Base-by-base conservation (phyloP, 30 jellyfish, hydroid and myxozoan genomes). In the Catostylus mosaicus region DNA sequence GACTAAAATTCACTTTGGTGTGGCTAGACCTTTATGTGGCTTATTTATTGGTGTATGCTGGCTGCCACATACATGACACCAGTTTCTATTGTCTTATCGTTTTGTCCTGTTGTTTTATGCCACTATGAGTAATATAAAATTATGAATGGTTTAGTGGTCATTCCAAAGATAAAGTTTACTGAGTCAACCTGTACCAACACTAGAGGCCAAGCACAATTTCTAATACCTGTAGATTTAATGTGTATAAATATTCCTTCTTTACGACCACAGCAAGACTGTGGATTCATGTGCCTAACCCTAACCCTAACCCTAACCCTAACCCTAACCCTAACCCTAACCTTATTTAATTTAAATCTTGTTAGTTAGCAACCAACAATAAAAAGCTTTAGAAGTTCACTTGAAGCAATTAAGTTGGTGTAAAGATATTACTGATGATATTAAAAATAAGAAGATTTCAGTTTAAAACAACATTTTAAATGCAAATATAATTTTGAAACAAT, bases 221-320 rank as follows among this genome's bases (percentile, higher is more conserved):
- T 38, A 72, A 46, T 46, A 72, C 69, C 84, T 72, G 71, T n/a
- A 51, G 88, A 50, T 48, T 48, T 51, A 34, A 52, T 54, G 78
- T 76, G 23, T 76, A 78, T 38, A n/a, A n/a, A n/a, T n/a, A 78
- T 63, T 78, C 89, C 31, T 78, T 57, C 71, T 40, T 67, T 67
- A 60, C 80, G 62, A 67, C 62, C 31, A 70, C 86, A 23, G 74
- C 86, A 47, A 75, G 75, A 75, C 75, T 75, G 75, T 75, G 86
- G 86, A 75, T 30, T 18, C 35, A 75, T 75, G 75, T 75, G 86
- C 86, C 84, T n/a, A n/a, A n/a, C n/a, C n/a, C n/a, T n/a, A n/a
- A n/a, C n/a, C n/a, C n/a, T n/a, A n/a, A n/a, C n/a, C n/a, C n/a
- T n/a, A n/a, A n/a, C n/a, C n/a, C n/a, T n/a, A n/a, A n/a, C n/a